These are phyloP conservation scores for Eugnorisma glareosa DNA, from an alignment of 2,888 invertebrate species.

Conservation along the genomic window DNA sequence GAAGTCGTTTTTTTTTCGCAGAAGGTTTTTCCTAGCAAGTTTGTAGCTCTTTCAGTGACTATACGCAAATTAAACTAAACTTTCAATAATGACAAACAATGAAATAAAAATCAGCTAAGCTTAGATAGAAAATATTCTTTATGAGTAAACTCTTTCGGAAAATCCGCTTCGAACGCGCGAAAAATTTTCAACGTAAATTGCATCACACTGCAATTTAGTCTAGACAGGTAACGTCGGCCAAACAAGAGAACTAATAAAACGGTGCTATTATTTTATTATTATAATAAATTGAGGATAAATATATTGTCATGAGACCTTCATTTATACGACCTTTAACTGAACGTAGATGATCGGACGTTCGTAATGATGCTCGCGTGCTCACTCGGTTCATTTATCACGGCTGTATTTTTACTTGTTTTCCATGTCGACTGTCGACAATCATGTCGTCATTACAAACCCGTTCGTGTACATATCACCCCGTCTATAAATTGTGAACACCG, in stretches of 20 bases:
- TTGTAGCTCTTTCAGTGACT: background rate
- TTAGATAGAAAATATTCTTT: conserved; percentile 30
- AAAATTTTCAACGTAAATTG: conserved; percentile 57
- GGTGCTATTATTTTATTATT: conserved; percentile 58
- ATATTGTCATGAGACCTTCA: conserved; percentile 59
- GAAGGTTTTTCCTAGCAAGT: background rate
- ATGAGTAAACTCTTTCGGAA: conserved; percentile 31
- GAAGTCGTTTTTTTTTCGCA: too few relatives aligned
- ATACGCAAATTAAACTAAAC: background rate
- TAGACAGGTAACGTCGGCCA: conserved; percentile 55
- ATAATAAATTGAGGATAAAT: conserved; percentile 54
- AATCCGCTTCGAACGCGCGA: conserved; percentile 29
- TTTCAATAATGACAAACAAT: background rate
- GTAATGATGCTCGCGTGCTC: conserved; percentile 85
- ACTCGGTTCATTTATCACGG: conserved; percentile 84
- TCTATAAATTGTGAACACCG: conserved; percentile 89
- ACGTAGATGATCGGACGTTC: conserved; percentile 66
- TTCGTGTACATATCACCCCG: conserved; percentile 84
- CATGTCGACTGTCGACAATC: conserved; percentile 88
- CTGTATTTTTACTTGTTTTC: conserved; percentile 88
- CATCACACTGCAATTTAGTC: conserved; percentile 55
- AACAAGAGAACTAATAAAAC: conserved; percentile 53
- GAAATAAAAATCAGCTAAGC: conserved; percentile 28
- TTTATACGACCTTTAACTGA: conserved; percentile 59
- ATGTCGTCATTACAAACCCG: conserved; percentile 88